Percentiles rank a stretch among this genome's conserved stretches.
phyloP scores from a whole-genome alignment of 2,113 vertebrate genomes.

The Paradoxurus hermaphroditus region DNA sequence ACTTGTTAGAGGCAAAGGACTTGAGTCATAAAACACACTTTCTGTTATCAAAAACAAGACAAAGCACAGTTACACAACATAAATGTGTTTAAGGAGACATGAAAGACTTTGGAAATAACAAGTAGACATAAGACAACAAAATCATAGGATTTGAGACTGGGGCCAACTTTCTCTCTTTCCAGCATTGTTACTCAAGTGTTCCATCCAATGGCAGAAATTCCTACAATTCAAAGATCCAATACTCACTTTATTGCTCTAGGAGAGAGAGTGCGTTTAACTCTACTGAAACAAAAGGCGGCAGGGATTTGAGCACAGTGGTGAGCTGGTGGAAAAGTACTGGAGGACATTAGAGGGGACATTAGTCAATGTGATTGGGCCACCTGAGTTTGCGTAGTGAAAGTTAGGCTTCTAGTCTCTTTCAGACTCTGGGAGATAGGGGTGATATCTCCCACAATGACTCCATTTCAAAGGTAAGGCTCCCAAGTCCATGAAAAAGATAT shows the following conservation, averaged over 20 bases:
- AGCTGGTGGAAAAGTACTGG: neutral
- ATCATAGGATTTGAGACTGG: neutral
- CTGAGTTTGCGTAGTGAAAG: neutral
- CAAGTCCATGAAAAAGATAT: neutral
- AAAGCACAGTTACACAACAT: neutral
- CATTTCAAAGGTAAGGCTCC: neutral
- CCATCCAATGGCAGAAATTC: neutral
- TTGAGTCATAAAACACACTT: neutral
- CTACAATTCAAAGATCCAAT: neutral
- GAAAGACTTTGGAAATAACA: neutral
- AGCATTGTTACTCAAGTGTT: neutral
- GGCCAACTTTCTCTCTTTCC: neutral
- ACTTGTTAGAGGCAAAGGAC: neutral
- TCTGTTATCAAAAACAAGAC: neutral
- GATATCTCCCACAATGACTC: neutral
- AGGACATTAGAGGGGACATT: neutral
- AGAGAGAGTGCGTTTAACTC: neutral
- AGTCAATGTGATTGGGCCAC: neutral
- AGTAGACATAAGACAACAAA: neutral
- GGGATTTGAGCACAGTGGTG: fast-evolving
- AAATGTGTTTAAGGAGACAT: neutral
- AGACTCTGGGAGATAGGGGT: no score
- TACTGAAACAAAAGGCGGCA: neutral
- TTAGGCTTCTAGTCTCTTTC: neutral
- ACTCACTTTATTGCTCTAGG: neutral